These are phyloP conservation scores for Onychostoma macrolepis DNA, from an alignment of 2,113 vertebrate species.

Conservation along the genomic window DNA sequence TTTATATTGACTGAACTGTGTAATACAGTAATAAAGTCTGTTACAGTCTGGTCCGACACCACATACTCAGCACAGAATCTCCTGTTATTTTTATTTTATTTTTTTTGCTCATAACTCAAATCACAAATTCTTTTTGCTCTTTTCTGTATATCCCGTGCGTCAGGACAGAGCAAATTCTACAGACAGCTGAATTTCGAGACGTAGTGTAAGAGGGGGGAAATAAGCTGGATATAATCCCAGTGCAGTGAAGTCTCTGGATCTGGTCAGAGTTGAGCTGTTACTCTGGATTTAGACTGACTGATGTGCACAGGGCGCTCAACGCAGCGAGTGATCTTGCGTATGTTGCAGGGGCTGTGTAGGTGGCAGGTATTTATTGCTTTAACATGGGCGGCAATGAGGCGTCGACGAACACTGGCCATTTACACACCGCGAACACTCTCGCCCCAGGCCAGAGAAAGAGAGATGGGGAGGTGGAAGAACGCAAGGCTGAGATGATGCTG, in stretches of 20 bases:
- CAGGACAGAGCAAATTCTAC: background rate
- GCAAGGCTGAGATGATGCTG: slow-evolving; percentile 28
- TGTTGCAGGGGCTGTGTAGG: slow-evolving; percentile 53
- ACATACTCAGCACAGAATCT: background rate
- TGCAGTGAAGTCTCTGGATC: background rate
- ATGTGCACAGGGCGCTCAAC: slow-evolving; percentile 21
- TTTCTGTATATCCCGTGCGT: background rate
- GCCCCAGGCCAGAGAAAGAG: slow-evolving; percentile 31
- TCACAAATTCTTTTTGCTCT: slow-evolving; percentile 8
- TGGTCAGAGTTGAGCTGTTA: slow-evolving; percentile 12
- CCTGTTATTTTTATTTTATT: background rate
- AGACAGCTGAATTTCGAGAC: background rate
- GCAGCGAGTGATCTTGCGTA: slow-evolving; percentile 41
- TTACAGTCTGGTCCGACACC: background rate
- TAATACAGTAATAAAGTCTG: background rate
- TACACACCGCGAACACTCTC: slow-evolving; percentile 30
- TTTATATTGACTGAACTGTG: background rate
- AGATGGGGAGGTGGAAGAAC: background rate
- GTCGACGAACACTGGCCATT: slow-evolving; percentile 44
- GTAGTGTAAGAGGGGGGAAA: background rate
- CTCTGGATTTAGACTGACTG: slow-evolving; percentile 32
- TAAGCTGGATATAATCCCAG: slow-evolving; percentile 16
- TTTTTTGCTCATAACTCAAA: background rate
- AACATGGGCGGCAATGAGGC: slow-evolving; percentile 51
- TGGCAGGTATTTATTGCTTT: slow-evolving; percentile 61